phyloP scores from a whole-genome alignment of 2,888 invertebrate species.

The Diloba caeruleocephala region DNA sequence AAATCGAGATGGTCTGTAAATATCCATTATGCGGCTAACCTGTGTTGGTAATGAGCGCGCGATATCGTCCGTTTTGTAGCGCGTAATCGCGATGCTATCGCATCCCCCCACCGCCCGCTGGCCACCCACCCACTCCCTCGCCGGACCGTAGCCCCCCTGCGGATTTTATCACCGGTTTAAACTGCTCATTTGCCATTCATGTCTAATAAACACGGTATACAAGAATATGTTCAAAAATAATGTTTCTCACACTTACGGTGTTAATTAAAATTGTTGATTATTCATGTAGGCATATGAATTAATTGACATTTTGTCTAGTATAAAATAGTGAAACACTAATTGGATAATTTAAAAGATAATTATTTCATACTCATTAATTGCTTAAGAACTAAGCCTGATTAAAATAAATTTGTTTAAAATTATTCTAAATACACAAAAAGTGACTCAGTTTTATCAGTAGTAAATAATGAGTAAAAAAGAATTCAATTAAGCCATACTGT shows the following conservation, averaged over 20 bases:
- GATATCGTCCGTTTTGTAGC: conserved; percentile 85
- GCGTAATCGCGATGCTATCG: conserved; percentile 81
- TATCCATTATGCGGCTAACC: conserved; percentile 75
- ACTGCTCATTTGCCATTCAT: conserved; percentile 56
- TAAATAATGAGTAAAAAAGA: no score
- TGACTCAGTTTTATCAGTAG: no score
- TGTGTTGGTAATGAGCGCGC: conserved; percentile 76
- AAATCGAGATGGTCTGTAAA: conserved; percentile 59
- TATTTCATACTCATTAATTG: no score
- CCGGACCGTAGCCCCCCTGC: conserved; percentile 71
- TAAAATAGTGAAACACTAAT: no score
- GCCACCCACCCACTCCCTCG: conserved; percentile 53
- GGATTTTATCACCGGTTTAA: conserved; percentile 55
- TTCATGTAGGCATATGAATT: neutral
- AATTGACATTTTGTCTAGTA: no score
- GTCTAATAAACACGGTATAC: conserved; percentile 30
- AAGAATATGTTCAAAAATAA: conserved; percentile 8
- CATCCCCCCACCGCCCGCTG: conserved; percentile 35
- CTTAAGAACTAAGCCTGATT: no score
- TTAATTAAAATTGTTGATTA: neutral
- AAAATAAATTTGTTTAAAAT: no score
- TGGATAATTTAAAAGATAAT: no score
- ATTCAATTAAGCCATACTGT: no score
- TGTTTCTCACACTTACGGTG: neutral
- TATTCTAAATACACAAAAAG: no score